Conservation (phyloP, 2,888 invertebrate species). For the Leucozona laternaria region DNA sequence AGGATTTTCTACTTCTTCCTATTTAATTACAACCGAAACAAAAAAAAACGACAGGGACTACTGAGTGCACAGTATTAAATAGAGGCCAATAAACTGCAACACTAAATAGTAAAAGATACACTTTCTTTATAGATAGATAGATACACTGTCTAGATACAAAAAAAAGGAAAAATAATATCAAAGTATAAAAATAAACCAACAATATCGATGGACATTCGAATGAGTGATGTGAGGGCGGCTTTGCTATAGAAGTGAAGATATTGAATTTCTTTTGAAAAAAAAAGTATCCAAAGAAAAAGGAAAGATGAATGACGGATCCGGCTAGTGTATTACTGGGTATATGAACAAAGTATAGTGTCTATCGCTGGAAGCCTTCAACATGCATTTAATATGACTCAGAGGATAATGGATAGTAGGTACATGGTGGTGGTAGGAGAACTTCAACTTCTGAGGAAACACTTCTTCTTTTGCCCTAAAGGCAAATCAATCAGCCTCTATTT, state of each 20-base stretch:
- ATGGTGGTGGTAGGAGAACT: conserved; percentile 2
- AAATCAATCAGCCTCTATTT: conserved; percentile 36
- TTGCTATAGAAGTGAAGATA: conserved; percentile 34
- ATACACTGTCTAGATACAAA: background rate
- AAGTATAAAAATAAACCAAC: conserved; percentile 21
- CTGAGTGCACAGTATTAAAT: conserved; percentile 36
- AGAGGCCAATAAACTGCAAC: conserved; percentile 59
- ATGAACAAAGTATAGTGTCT: conserved; percentile 28
- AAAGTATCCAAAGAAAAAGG: background rate
- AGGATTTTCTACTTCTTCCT: conserved; percentile 10
- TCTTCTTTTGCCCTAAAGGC: conserved; percentile 15
- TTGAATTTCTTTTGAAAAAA: conserved; percentile 54
- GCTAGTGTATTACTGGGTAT: conserved; percentile 43
- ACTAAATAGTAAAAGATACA: background rate
- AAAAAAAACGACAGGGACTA: background rate
- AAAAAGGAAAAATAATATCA: background rate
- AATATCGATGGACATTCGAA: conserved; percentile 39
- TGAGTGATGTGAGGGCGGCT: conserved; percentile 56
- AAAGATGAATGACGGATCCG: conserved; percentile 44
- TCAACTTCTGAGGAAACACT: background rate
- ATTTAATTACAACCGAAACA: conserved; percentile 15
- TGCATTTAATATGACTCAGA: conserved; percentile 34
- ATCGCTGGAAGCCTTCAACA: conserved; percentile 2
- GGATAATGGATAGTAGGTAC: background rate
- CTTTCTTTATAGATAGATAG: background rate